A percentile compares a stretch with the other conserved stretches of the same genome.
phyloP scores from a whole-genome alignment of 2,888 invertebrate genomes.

The Sussaba pulchella region DNA sequence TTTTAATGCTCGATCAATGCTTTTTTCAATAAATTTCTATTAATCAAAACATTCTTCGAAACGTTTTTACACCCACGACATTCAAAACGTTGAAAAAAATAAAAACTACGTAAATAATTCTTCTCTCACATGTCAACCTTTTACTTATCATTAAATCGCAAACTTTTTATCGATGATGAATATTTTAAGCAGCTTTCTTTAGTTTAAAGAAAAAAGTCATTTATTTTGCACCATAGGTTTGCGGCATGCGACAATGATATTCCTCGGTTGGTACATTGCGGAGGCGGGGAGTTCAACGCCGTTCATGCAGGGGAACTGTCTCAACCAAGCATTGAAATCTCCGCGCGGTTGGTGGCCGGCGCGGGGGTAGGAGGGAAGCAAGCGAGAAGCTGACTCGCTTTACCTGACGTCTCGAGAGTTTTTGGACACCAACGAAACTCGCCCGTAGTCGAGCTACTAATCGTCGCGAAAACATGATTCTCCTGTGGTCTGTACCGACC shows the following conservation, averaged over 20 bases:
- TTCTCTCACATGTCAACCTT: too few relatives aligned
- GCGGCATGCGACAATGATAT: neutral
- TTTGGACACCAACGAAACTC: conserved; percentile 68
- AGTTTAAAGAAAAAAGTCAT: neutral
- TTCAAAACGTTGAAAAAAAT: too few relatives aligned
- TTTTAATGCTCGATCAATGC: too few relatives aligned
- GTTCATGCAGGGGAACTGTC: conserved; percentile 39
- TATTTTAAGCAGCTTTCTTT: too few relatives aligned
- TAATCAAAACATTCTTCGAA: too few relatives aligned
- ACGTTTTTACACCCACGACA: too few relatives aligned
- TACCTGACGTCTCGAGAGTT: conserved; percentile 49
- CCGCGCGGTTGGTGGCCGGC: conserved; percentile 58
- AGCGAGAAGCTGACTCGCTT: conserved; percentile 50
- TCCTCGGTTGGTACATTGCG: conserved; percentile 5
- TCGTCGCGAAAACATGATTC: conserved; percentile 73
- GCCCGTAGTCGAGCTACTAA: conserved; percentile 67
- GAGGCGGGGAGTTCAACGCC: conserved; percentile 18
- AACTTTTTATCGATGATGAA: too few relatives aligned
- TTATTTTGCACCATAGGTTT: neutral
- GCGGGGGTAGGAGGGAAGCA: too few relatives aligned
- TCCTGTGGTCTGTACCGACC: conserved; percentile 6
- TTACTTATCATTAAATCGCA: too few relatives aligned
- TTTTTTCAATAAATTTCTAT: too few relatives aligned
- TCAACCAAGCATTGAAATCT: conserved; percentile 75
- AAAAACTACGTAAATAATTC: too few relatives aligned